Conservation (phyloP, 2,113 vertebrate genomes). For the Triplophysa tibetana region DNA sequence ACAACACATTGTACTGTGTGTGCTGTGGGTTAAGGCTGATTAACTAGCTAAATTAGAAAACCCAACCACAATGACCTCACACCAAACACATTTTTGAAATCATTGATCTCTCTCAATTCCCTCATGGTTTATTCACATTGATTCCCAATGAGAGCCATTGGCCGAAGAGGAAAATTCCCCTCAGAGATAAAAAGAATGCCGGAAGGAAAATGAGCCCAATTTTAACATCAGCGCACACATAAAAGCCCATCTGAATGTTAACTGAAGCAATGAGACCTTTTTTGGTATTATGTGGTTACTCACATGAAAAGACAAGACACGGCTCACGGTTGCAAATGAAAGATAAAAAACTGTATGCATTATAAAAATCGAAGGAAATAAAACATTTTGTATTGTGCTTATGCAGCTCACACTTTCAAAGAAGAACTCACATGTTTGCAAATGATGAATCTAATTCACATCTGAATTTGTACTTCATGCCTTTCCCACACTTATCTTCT, state of each 20-base stretch:
- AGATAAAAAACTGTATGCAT: neutral
- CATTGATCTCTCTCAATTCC: constrained; percentile 48
- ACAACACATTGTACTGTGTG: constrained; percentile 37
- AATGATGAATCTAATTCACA: constrained; percentile 68
- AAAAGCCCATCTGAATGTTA: constrained; percentile 30
- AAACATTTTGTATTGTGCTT: neutral
- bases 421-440: constrained; percentile 57
- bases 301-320: neutral
- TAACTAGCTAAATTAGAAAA: constrained; percentile 54
- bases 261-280: constrained; percentile 23
- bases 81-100: constrained; percentile 46
- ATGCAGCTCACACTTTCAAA: constrained; percentile 43
- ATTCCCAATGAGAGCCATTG: constrained; percentile 43
- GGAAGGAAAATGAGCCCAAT: constrained; percentile 39
- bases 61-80: constrained; percentile 34
- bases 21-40: constrained; percentile 52
- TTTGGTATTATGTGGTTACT: constrained; percentile 20
- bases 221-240: constrained; percentile 38
- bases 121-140: constrained; percentile 45
- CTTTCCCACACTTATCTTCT: constrained; percentile 64
- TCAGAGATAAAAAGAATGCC: constrained; percentile 35
- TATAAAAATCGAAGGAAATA: neutral
- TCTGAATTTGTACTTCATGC: constrained; percentile 61
- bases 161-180: constrained; percentile 20
- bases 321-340: neutral